Base-by-base conservation (phyloP, 2,888 invertebrate genomes). In the Pimpla rufipes region DNA sequence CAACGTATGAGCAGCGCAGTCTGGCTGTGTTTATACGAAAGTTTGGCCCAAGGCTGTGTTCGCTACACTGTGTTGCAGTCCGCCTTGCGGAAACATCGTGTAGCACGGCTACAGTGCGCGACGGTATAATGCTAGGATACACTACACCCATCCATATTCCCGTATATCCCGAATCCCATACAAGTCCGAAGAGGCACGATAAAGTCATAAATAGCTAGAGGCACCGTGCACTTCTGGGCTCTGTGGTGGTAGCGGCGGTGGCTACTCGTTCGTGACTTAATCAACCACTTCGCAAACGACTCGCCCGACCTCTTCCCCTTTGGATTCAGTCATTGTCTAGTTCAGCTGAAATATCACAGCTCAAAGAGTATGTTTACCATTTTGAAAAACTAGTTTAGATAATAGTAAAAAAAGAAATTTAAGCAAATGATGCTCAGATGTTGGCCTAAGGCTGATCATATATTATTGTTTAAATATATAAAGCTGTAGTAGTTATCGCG, bases 251-350 rank as follows among this genome's bases (percentile, higher is more conserved):
- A 59, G 35, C 16, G 10, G 59, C n/a, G 29, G 35, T n/a, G n/a
- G 35, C 29, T 37, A 37, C 62, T 7, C 83, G 85, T 87, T 89
- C 88, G 90, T 87, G 89, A 88, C 88, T 90, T 88, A 89, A 89
- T 89, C 89, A 88, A 85, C 85, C 78, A 8, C 10, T 16, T 35
- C 62, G 4, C 57, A 59, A 62, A 18, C 37, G 10, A 62, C 62
- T 62, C 16, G 62, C 29, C 16, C 16, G 47, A 47, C 23, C 7
- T 18, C 62, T 37, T 18, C 16, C 18, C 5, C 10, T 62, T 37
- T 62, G 0, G 0, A 62, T 62, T 40, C 40, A 8, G 16, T 16
- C 4, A 62, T 62, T 37, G 3, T 37, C 3, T 2, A 37, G 18
- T 62, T 16, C 18, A 37, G 6, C n/a, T 37, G 35, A 40, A 37